Evolutionary conservation across 2,113 vertebrate species (phyloP), one percentile per base, ranked within the genome.

Genomic region (Brachirus orientalis): DNA sequence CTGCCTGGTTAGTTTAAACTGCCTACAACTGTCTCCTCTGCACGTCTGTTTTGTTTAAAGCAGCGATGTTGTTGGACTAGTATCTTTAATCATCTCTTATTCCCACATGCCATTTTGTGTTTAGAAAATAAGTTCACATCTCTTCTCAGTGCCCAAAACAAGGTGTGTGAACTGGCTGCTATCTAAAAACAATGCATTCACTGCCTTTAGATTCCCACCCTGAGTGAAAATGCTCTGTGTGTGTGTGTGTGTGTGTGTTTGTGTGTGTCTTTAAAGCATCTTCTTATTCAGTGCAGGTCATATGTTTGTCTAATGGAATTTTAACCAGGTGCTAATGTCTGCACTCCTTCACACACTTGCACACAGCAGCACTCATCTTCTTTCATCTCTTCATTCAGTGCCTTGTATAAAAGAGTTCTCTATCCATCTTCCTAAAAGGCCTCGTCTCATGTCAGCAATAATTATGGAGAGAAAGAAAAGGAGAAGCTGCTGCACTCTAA

Each of bases 181-280:
- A n/a, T n/a, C n/a, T n/a, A n/a, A n/a, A n/a, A n/a, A n/a, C n/a
- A n/a, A n/a, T n/a, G n/a, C n/a, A n/a, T n/a, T n/a, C n/a, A n/a
- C n/a, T n/a, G n/a, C n/a, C n/a, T n/a, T n/a, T n/a, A n/a, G n/a
- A n/a, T n/a, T n/a, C n/a, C n/a, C n/a, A n/a, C n/a, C n/a, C n/a
- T n/a, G n/a, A n/a, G n/a, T n/a, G n/a, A n/a, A n/a, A n/a, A n/a
- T n/a, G n/a, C n/a, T n/a, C n/a, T n/a, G 14, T 54, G 45, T 37
- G 12, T 18, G 17, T 37, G 37, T 36, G 35, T 45, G 20, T 18
- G 40, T 28, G 45, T 36, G 48, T 57, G 40, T 65, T 19, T 52
- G 58, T 45, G 45, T 55, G 41, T 71, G 35, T 33, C 40, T 36
- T 10, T 52, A 54, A 62, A 52, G 40, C 71, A 70, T 72, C 50